Base-by-base conservation (phyloP, 2,888 invertebrate genomes). In the Drosophila kambysellisi region DNA sequence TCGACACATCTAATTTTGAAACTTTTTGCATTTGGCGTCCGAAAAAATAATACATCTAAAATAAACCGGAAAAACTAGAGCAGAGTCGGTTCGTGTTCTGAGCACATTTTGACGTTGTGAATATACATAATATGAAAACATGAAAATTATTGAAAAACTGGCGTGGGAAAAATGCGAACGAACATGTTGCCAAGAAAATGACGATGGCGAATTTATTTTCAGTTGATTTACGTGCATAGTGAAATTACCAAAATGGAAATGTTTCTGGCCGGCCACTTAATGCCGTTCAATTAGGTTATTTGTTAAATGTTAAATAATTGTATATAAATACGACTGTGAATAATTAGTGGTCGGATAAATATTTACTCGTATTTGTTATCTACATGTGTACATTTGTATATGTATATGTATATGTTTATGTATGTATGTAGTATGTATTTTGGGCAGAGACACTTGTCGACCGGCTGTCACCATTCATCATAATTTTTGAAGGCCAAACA, bases 31-130 rank as follows among this genome's bases (percentile, higher is more conserved):
- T 54, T 58, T 37, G 51, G 62, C 64, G 61, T 67, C 66, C 76
- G 73, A n/a, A 20, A 46, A 41, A 25, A 11, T 46, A 58, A 35
- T 62, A 30, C 2, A 52, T 37, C 82, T 52, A 88, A 88, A 88
- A 88, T 83, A 88, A 75, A 69, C 89, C 77, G 82, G 76, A 77
- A 87, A 87, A 88, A 79, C 73, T 88, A 87, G 87, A 89, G 79
- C 87, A 85, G 66, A 85, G 64, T 46, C 85, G 65, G 66, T 71
- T 72, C 66, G 74, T 51, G 53, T 74, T 69, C 82, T 70, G 61
- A 71, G 76, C 83, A 81, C 71, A 83, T 70, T 76, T 76, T 76
- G 51, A 76, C 76, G 77, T 15, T 1, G 25, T 46, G 25, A 46
- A 46, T 43, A 43, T 46, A 25, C 25, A 70, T 73, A 82, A 25